Evolutionary conservation across 2,888 invertebrate species (phyloP).

Genomic region (Lissonota sp.): DNA sequence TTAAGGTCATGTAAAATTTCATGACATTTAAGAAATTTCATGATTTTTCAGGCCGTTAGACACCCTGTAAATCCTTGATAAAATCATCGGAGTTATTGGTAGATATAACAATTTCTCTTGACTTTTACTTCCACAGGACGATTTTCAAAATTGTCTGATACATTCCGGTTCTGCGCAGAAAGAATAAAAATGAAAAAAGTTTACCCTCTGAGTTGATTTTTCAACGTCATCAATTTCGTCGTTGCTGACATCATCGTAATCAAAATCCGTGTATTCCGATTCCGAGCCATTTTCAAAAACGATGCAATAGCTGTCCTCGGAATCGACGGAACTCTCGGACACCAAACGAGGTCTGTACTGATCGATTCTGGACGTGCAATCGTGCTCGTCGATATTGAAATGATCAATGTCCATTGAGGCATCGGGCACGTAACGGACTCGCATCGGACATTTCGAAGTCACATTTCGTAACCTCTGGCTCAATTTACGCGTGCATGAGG

Average conservation of each 20-base stretch:
- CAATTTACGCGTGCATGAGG: slow-evolving; percentile 55
- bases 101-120: too few species aligned
- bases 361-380: slow-evolving; percentile 36
- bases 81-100: too few species aligned
- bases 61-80: too few species aligned
- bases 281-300: slow-evolving; percentile 74
- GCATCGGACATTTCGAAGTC: slow-evolving; percentile 52
- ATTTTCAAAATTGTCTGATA: too few species aligned
- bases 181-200: not conserved
- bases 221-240: slow-evolving; percentile 42
- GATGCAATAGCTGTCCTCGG: slow-evolving; percentile 78
- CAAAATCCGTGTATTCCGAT: slow-evolving; percentile 60
- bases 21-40: too few species aligned
- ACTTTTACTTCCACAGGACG: too few species aligned
- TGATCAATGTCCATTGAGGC: slow-evolving; percentile 47
- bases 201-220: slow-evolving; percentile 40
- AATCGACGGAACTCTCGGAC: slow-evolving; percentile 78
- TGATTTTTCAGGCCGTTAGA: too few species aligned
- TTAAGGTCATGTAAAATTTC: too few species aligned
- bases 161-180: not conserved
- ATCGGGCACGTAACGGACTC: slow-evolving; percentile 69
- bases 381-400: slow-evolving; percentile 17
- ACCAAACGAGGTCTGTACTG: slow-evolving; percentile 66
- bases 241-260: slow-evolving; percentile 44
- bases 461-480: slow-evolving; percentile 51